Base-by-base conservation (phyloP, 2,888 invertebrate species). In the Leptinotarsa peninsularis region DNA sequence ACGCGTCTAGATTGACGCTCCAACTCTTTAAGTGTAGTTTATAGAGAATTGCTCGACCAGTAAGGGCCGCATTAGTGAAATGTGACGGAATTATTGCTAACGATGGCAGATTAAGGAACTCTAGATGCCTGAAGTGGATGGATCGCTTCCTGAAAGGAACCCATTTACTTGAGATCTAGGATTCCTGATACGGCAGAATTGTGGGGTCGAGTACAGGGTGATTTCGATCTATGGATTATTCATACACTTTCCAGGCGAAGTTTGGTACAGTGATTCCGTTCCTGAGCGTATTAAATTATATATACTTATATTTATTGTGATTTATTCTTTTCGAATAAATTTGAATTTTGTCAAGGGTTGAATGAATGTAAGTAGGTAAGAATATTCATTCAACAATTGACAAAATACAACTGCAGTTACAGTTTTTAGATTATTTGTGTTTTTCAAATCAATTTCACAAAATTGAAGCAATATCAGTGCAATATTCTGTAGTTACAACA, bases 1-100 rank as follows among this genome's bases (percentile, higher is more conserved):
- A 72, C 67, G 72, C 66, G 66, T 72, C 60, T 50, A 63, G 52
- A 71, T 71, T 63, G 71, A 71, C 52, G 71, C 54, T 71, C 52
- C 23, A 27, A 63, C 50, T 63, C 49, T 63, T 63, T 63, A 23
- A 60, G 63, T n/a, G 60, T 52, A 71, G 60, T 71, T 60, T 63
- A 71, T 71, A 66, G 66, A 15, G 60, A 60, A 33, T 60, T 49
- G 50, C 33, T 52, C 33, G 52, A 66, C 71, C 71, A 21, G 63
- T 71, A 66, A 66, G 71, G 66, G 33, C 71, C 71, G 71, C 71
- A 27, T 43, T 52, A 66, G 50, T 33, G 52, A 71, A 71, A 63
- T 63, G 63, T 63, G 63, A 63, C 63, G 63, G 66, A 66, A 63
- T 71, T 50, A 50, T 66, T 66, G 50, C 50, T 71, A 71, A 71